phyloP scores from a whole-genome alignment of 1,140 invertebrate species.

The Heliconius congener region DNA sequence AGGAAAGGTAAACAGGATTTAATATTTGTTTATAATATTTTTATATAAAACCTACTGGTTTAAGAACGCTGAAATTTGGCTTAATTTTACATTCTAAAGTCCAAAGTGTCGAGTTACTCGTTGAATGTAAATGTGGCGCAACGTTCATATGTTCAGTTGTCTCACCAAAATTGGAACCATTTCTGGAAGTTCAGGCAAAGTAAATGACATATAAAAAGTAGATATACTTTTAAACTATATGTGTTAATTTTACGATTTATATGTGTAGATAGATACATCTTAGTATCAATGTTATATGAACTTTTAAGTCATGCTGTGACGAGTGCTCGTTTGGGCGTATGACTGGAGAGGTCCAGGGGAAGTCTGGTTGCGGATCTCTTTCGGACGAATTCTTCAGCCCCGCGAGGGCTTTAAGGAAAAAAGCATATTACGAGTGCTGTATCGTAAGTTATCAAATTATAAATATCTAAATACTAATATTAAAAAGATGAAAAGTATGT shows the following conservation, averaged over 20 bases:
- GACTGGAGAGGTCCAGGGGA: constrained; percentile 59
- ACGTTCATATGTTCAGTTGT: too few relatives aligned
- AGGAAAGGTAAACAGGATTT: constrained; percentile 53
- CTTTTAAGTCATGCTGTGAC: constrained; percentile 62
- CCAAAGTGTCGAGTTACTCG: too few relatives aligned
- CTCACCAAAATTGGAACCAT: too few relatives aligned
- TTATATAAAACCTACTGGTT: neutral
- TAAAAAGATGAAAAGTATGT: too few relatives aligned
- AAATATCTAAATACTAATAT: neutral
- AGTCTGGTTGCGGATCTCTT: constrained; percentile 49
- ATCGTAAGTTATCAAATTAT: constrained; percentile 46
- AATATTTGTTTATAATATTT: neutral
- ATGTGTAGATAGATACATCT: too few relatives aligned
- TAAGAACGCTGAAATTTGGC: too few relatives aligned
- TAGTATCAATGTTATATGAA: neutral
- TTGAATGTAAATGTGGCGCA: too few relatives aligned
- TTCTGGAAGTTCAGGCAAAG: too few relatives aligned
- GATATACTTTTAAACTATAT: neutral
- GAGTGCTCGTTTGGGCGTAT: constrained; percentile 63
- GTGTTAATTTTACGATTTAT: too few relatives aligned
- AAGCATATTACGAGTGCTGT: constrained; percentile 63
- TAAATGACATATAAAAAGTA: neutral
- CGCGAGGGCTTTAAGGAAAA: constrained; percentile 49
- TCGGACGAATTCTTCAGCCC: constrained; percentile 46
- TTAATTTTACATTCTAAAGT: too few relatives aligned